Base-by-base conservation (phyloP, 2,797 vertebrate genomes). In the Microcaecilia unicolor region DNA sequence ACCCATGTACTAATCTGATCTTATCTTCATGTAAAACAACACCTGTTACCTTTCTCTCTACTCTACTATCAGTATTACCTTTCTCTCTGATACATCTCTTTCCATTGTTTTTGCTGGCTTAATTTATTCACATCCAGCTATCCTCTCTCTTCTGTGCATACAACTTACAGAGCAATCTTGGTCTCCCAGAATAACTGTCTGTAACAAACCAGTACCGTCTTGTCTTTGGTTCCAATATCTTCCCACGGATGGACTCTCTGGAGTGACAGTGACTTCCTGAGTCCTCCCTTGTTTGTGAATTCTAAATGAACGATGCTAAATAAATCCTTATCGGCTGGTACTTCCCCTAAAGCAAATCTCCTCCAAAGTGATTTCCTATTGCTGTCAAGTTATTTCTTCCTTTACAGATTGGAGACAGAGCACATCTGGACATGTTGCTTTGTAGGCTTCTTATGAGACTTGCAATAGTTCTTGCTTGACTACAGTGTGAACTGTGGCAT, bases 161-260 rank as follows among this genome's bases (percentile, higher is more conserved):
- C n/a, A n/a, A n/a, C n/a, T n/a, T n/a, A n/a, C n/a, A n/a, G n/a
- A n/a, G n/a, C n/a, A n/a, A n/a, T n/a, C n/a, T n/a, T n/a, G n/a
- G n/a, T n/a, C n/a, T n/a, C n/a, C n/a, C n/a, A n/a, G n/a, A n/a
- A n/a, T n/a, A n/a, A n/a, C n/a, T n/a, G n/a, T n/a, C n/a, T n/a
- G n/a, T n/a, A n/a, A n/a, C n/a, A n/a, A n/a, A n/a, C n/a, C n/a
- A n/a, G n/a, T n/a, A 3, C 3, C 3, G 24, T 40, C 22, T 51
- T 57, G 64, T 55, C 55, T 13, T 33, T 1, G 7, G 54, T 30
- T 35, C 24, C 41, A 16, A 48, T 3, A 48, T 53, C 58, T 58
- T 60, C 61, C 61, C 58, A 47, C 52, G 58, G 27, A 43, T 15
- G 41, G 70, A 61, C 51, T 70, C 67, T 72, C 68, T 59, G 44